A percentile compares a stretch with the other conserved stretches of the same genome.
phyloP scores from a whole-genome alignment of 2,113 vertebrate species.

The Chauna torquata region DNA sequence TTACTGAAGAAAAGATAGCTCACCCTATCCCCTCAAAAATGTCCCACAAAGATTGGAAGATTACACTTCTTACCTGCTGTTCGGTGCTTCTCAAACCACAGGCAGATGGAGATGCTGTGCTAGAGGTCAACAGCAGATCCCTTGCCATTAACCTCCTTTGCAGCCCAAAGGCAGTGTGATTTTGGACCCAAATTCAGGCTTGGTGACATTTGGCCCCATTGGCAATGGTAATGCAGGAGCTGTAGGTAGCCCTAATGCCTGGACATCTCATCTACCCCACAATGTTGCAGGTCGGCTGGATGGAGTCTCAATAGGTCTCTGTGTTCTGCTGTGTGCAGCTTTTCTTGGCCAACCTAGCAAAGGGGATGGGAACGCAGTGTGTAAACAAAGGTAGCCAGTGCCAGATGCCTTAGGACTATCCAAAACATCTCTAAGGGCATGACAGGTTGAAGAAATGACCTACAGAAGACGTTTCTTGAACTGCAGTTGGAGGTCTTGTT shows the following conservation, averaged over 20 bases:
- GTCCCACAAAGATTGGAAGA: neutral
- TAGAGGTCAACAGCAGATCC: neutral
- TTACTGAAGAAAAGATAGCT: neutral
- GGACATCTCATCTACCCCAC: neutral
- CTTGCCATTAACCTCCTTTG: neutral
- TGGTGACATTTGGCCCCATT: neutral
- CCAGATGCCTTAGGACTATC: neutral
- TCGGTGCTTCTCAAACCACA: neutral
- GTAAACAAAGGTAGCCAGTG: neutral
- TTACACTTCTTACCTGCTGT: neutral
- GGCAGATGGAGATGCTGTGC: neutral
- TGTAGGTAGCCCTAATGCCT: neutral
- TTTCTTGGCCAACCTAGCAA: too few relatives aligned
- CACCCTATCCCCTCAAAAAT: neutral
- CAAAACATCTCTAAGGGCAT: neutral
- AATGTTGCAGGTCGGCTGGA: fast-evolving
- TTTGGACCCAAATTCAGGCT: neutral
- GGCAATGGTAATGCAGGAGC: fast-evolving
- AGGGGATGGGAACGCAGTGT: neutral
- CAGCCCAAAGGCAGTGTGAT: neutral
- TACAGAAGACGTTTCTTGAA: neutral
- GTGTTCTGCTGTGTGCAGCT: neutral
- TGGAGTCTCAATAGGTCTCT: fast-evolving
- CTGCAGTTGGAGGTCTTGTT: neutral
- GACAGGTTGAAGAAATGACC: neutral